A percentile compares a stretch with the other conserved stretches of the same genome.
Conservation (phyloP, 2,113 vertebrate species). For the Cebus imitator region DNA sequence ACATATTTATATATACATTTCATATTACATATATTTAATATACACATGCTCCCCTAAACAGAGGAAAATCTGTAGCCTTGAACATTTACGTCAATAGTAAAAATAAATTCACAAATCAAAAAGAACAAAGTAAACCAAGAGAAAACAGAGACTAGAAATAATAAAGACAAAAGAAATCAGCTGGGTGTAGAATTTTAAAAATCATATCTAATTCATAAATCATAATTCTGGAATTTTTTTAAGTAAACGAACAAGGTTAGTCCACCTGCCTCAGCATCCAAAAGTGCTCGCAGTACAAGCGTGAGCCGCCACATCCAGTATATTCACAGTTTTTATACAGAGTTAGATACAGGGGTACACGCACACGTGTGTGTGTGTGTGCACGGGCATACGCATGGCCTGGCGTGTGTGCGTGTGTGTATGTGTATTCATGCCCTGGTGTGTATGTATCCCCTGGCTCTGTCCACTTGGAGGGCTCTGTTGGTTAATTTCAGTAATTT, state of each 20-base stretch:
- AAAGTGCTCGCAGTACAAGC: too few species aligned
- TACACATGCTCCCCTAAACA: not conserved
- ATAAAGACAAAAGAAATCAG: not conserved
- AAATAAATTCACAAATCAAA: not conserved
- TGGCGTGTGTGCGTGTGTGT: not conserved
- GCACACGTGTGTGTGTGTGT: not conserved
- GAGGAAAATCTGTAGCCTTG: not conserved
- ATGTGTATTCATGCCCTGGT: not conserved
- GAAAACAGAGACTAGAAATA: not conserved
- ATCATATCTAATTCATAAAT: slow-evolving; percentile 3
- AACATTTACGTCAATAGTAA: not conserved
- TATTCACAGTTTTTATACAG: too few species aligned
- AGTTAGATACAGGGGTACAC: not conserved
- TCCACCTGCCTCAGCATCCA: not conserved
- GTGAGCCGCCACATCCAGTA: too few species aligned
- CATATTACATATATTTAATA: too few species aligned
- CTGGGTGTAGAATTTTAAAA: not conserved
- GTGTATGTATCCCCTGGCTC: not conserved
- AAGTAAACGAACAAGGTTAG: not conserved
- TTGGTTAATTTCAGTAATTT: not conserved
- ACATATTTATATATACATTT: too few species aligned
- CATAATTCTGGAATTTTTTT: not conserved
- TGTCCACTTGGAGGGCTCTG: not conserved
- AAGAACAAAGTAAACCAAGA: not conserved
- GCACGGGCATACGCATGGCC: not conserved